Percentiles rank a stretch among this genome's conserved stretches.
Conservation (phyloP, 2,113 vertebrate genomes). For the Heterotis niloticus region DNA sequence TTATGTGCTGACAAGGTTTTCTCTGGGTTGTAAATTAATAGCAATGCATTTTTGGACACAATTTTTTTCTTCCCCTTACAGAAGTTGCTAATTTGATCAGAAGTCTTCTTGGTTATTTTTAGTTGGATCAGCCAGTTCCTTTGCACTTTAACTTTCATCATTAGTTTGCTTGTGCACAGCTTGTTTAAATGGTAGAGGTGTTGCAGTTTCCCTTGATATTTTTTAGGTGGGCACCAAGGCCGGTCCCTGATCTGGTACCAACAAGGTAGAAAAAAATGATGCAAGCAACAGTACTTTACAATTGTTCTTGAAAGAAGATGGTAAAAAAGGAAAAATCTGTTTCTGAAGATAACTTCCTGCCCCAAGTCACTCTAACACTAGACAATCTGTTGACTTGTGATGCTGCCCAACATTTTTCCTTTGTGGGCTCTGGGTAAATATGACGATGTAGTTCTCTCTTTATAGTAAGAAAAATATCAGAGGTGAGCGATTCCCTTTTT, state of each 20-base stretch:
- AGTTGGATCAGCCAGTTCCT: not conserved
- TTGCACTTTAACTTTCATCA: not conserved
- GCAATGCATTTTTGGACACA: not conserved
- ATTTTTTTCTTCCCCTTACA: not conserved
- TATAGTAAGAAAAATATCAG: too few relatives aligned
- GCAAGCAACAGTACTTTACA: not conserved
- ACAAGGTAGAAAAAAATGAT: too few relatives aligned
- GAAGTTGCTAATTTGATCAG: constrained; percentile 2
- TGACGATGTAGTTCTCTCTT: too few relatives aligned
- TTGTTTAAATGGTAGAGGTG: not conserved
- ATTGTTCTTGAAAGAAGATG: not conserved
- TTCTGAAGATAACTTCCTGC: not conserved
- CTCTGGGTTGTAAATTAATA: too few relatives aligned
- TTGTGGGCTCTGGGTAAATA: not conserved
- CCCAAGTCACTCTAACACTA: not conserved
- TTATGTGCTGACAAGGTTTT: not conserved
- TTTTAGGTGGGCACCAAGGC: not conserved
- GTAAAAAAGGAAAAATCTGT: not conserved
- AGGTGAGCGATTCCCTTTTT: too few relatives aligned
- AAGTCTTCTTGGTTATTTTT: constrained; percentile 7
- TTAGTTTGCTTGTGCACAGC: not conserved
- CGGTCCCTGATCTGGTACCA: too few relatives aligned
- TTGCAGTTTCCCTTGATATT: not conserved
- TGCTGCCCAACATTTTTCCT: not conserved
- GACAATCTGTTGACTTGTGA: not conserved